These are phyloP conservation scores for Scotopteryx bipunctaria DNA, from an alignment of 2,888 invertebrate species.

Conservation along the genomic window DNA sequence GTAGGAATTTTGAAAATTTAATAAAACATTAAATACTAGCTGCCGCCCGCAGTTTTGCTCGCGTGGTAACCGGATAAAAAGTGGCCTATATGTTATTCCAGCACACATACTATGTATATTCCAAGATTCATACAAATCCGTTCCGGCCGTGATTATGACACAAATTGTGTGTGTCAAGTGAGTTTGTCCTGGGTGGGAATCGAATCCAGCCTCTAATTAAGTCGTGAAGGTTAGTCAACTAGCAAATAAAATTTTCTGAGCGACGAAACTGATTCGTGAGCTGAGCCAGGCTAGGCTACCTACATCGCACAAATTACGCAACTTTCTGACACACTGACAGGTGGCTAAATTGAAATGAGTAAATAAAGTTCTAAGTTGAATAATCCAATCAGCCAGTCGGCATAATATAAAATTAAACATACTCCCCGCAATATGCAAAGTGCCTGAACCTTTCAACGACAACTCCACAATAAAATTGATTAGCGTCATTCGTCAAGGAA, in stretches of 20 bases:
- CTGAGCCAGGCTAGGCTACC: not conserved
- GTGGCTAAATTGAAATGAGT: not conserved
- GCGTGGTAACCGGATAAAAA: too few species aligned
- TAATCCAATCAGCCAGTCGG: slow-evolving; percentile 1
- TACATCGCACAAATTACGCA: not conserved
- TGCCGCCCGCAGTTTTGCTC: too few species aligned
- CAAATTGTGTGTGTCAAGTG: too few species aligned
- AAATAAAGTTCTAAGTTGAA: not conserved
- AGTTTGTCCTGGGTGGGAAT: too few species aligned
- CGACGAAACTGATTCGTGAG: not conserved
- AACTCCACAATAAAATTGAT: slow-evolving; percentile 39
- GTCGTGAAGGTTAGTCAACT: too few species aligned
- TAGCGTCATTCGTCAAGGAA: slow-evolving; percentile 53
- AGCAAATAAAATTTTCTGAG: not conserved
- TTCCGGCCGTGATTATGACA: too few species aligned
- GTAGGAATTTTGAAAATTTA: too few species aligned
- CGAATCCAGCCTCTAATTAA: too few species aligned
- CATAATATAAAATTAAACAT: slow-evolving; percentile 27
- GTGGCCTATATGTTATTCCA: too few species aligned
- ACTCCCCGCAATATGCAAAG: slow-evolving; percentile 31
- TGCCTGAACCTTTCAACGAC: slow-evolving; percentile 32
- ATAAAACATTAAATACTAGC: too few species aligned
- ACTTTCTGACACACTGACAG: slow-evolving; percentile 1
- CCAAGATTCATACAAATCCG: too few species aligned
- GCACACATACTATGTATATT: too few species aligned